Conservation (phyloP, 2,113 vertebrate species). For the sheep (Ovis aries) region ARS-UI_Ramb_v3.0 NC_056054.1:164594501-164595000, state of each 20-base stretch:
- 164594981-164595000: not conserved
- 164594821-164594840: not conserved
- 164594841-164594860: not conserved
- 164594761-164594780: not conserved
- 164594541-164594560: not conserved
- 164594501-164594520: not conserved
- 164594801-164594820: not conserved
- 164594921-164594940: not conserved
- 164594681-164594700: not conserved
- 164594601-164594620: not conserved
- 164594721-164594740: not conserved
- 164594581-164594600: not conserved
- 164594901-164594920: not conserved
- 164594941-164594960: not conserved
- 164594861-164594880: not conserved
- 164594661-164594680: not conserved
- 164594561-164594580: not conserved
- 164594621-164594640: not conserved
- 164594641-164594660: not conserved
- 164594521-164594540: not conserved
- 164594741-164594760: not conserved
- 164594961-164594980: not conserved
- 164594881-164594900: not conserved
- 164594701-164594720: not conserved
- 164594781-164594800: not conserved